Evolutionary conservation across 2,888 invertebrate species (phyloP), one percentile per base, ranked within the genome.

Genomic region (Orgyia antiqua): DNA sequence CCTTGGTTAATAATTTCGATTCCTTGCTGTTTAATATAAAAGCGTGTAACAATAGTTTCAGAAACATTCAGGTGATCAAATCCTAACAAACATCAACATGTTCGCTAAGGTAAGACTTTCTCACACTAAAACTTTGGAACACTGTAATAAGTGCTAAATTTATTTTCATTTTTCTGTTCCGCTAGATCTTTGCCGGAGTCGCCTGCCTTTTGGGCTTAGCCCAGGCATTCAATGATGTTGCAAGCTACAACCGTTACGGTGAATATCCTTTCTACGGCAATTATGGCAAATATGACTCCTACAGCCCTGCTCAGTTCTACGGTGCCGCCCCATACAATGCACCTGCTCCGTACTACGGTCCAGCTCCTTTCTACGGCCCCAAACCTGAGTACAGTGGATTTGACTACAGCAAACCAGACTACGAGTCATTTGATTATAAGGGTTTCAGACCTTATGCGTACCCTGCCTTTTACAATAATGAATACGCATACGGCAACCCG

Each of bases 101-200:
- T 68, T 67, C 46, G 52, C 66, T 40, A 74, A 75, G 70, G 75
- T 74, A 67, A 68, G 55, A n/a, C n/a, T n/a, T n/a, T n/a, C n/a
- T n/a, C n/a, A n/a, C n/a, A n/a, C n/a, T n/a, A n/a, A n/a, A n/a
- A n/a, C n/a, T n/a, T n/a, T n/a, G n/a, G n/a, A n/a, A n/a, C n/a
- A n/a, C 36, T 24, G 23, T 31, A 29, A 37, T 36, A n/a, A 9
- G 2, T 21, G 11, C 8, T 10, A 4, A 23, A 23, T n/a, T n/a
- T n/a, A n/a, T n/a, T n/a, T n/a, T n/a, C n/a, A n/a, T n/a, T n/a
- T n/a, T n/a, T 24, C 11, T 29, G 13, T 10, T 29, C 11, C 42
- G 42, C 27, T 47, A 75, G 74, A 42, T 65, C 21, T 34, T 72
- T 13, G 48, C 63, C 28, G 27, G 64, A n/a, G 48, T 69, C 13